Conservation (phyloP, 2,113 vertebrate species). For the Aix galericulata region DNA sequence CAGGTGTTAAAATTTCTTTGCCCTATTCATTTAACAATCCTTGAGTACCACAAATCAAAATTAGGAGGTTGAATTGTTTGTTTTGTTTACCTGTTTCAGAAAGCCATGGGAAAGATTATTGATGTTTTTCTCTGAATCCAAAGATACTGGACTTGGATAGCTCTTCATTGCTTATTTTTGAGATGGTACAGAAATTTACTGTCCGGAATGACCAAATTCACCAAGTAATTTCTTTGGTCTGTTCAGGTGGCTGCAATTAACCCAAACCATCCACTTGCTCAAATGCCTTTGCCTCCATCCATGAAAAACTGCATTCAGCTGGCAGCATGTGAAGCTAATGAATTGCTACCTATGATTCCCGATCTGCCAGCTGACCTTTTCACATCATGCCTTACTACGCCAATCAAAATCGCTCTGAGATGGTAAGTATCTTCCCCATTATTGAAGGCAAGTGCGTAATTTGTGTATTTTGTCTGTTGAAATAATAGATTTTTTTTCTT, state of each 20-base stretch:
- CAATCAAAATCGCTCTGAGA: conserved; percentile 96
- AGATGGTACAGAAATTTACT: background rate
- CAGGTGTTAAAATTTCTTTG: background rate
- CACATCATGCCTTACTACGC: conserved; percentile 97
- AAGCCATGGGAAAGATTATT: background rate
- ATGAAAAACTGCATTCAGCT: conserved; percentile 99
- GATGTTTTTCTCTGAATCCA: background rate
- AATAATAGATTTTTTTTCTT: background rate
- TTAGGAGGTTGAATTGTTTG: background rate
- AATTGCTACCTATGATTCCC: conserved; percentile 97
- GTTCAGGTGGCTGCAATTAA: conserved; percentile 95
- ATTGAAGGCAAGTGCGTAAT: background rate
- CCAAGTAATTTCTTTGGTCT: background rate
- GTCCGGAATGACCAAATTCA: background rate
- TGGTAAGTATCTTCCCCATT: conserved; percentile 80
- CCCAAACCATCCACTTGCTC: conserved; percentile 94
- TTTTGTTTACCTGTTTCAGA: background rate
- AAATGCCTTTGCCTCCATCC: conserved; percentile 95
- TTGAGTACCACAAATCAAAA: background rate
- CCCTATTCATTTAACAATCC: background rate
- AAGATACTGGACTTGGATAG: background rate
- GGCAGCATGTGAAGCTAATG: conserved; percentile 93
- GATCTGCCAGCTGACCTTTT: conserved; percentile 97
- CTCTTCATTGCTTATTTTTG: background rate
- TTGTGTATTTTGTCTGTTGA: background rate